Conservation (phyloP, 2,797 vertebrate genomes). For the Lagodon rhomboides region DNA sequence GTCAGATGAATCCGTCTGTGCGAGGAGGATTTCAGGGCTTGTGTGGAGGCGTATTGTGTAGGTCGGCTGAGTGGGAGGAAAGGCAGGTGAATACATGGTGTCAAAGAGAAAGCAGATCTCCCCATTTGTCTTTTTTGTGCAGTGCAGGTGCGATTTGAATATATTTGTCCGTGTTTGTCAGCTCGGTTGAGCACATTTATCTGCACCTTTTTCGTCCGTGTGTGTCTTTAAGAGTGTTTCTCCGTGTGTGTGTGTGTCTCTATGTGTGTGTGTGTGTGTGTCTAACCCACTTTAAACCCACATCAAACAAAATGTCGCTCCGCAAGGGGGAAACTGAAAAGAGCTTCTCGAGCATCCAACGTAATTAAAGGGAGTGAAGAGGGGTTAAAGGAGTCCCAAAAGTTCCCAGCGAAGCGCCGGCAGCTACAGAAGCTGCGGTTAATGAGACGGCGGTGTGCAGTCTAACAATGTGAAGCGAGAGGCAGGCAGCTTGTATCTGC, state of each 20-base stretch:
- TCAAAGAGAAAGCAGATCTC: slow-evolving; percentile 71
- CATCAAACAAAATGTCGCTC: slow-evolving; percentile 64
- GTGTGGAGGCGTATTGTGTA: slow-evolving; percentile 80
- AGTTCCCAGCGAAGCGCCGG: slow-evolving; percentile 50
- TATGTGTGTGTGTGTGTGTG: slow-evolving; percentile 19
- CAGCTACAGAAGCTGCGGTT: slow-evolving; percentile 47
- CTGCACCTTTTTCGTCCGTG: neutral
- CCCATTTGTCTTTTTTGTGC: slow-evolving; percentile 63
- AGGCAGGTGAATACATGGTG: slow-evolving; percentile 79
- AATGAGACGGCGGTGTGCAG: slow-evolving; percentile 63
- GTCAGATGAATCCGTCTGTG: slow-evolving; percentile 71
- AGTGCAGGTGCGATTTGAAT: slow-evolving; percentile 53
- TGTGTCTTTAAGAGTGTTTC: slow-evolving; percentile 20
- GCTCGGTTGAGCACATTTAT: slow-evolving; percentile 31
- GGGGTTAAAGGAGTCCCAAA: slow-evolving; percentile 65
- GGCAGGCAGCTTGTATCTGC: slow-evolving; percentile 52
- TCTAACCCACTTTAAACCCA: slow-evolving; percentile 51
- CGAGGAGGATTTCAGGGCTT: slow-evolving; percentile 62
- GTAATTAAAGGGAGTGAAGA: slow-evolving; percentile 70
- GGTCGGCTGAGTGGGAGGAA: slow-evolving; percentile 80
- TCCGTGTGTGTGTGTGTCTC: slow-evolving; percentile 11
- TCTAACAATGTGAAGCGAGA: slow-evolving; percentile 47
- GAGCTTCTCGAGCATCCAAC: slow-evolving; percentile 52
- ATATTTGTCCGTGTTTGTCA: slow-evolving; percentile 29
- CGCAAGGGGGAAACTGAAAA: slow-evolving; percentile 56